A percentile compares a stretch with the other conserved stretches of the same genome.
phyloP scores from a whole-genome alignment of 2,113 vertebrate species.

The Vicugna pacos region DNA sequence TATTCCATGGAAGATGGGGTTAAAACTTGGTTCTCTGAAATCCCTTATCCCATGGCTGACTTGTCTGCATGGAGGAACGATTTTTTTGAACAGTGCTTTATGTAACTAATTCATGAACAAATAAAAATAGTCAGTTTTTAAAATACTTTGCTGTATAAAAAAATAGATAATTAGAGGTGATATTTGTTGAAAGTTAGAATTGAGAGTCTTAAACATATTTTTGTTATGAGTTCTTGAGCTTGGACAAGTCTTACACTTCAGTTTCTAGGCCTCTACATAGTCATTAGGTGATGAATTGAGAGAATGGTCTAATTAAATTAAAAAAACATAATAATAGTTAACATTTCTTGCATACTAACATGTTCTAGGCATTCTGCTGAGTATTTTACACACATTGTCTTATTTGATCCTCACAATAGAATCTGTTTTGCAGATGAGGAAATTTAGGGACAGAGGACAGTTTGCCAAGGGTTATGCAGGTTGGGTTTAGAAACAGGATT shows the following conservation, averaged over 20 bases:
- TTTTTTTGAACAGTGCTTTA: background rate
- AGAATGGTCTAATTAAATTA: slow-evolving; percentile 18
- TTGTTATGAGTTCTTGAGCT: background rate
- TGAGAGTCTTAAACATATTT: background rate
- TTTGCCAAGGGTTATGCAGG: background rate
- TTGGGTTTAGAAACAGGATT: background rate
- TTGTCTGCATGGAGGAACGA: background rate
- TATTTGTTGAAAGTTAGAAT: slow-evolving; percentile 33
- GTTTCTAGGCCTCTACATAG: background rate
- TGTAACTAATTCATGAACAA: background rate
- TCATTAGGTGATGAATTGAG: background rate
- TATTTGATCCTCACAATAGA: background rate
- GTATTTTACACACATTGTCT: background rate
- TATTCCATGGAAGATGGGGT: background rate
- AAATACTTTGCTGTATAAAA: background rate
- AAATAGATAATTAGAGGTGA: slow-evolving; percentile 42
- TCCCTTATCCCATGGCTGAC: background rate
- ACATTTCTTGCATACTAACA: background rate
- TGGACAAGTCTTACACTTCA: background rate
- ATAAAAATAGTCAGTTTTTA: background rate
- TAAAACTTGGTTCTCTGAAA: slow-evolving; percentile 19
- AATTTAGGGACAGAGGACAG: background rate
- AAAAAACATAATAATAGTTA: background rate
- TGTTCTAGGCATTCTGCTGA: background rate
- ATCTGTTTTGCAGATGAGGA: background rate